Evolutionary conservation across 2,113 vertebrate genomes (phyloP), one percentile per base, ranked within the genome.

Genomic region (Poeciliopsis retropinna): DNA sequence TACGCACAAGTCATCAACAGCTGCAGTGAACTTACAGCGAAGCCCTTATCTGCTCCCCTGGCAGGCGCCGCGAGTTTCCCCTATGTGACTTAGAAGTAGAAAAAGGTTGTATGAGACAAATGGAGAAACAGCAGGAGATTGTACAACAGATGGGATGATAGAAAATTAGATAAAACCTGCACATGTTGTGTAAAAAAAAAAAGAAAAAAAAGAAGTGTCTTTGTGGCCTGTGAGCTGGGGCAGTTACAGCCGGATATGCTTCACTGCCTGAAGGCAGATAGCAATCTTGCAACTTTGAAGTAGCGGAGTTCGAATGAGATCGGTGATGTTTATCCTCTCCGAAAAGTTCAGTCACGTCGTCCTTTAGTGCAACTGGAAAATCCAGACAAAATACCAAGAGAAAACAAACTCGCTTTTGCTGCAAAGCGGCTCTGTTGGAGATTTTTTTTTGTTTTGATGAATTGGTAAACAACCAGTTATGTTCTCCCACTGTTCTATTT

Each of bases 1-100:
- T 90, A 80, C 92, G 84, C 74, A 81, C 85, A 86, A 95, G 91
- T 89, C 44, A 25, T 87, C 85, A 94, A 87, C 91, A 86, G 90
- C 91, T 87, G 90, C 66, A 92, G 85, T 88, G 87, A 75, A 78
- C 91, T 89, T 92, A 73, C 68, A 64, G 73, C 75, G 67, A 87
- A 72, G 44, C 63, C 30, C 64, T 63, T 29, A 75, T 17, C 65
- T 64, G 31, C 22, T 47, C 30, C 29, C 22, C 30, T 57, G 27
- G 29, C 54, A 60, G 11, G 13, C 62, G 70, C 31, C 14, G 31
- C 32, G 1, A 7, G 51, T 34, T 76, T 76, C 80, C 25, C 11
- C 27, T 37, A 22, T 25, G 27, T 72, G n/a, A 74, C 63, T 66
- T 22, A 29, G 14, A 67, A 70, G 57, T 10, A 9, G 14, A 61